Evolutionary conservation across 2,113 vertebrate species (phyloP).

Genomic region (Melanerpes formicivorus): DNA sequence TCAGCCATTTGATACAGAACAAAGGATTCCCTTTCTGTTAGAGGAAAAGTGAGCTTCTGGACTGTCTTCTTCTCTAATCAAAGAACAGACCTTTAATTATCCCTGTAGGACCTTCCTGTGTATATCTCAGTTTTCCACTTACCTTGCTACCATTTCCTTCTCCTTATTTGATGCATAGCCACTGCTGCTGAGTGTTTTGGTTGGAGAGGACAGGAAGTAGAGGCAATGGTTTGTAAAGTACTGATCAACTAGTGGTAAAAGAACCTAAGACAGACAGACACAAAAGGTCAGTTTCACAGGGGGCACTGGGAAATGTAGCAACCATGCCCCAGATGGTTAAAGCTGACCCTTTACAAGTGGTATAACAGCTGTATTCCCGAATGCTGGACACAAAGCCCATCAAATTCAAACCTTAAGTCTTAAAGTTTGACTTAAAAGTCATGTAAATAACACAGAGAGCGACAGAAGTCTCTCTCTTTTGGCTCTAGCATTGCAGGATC

Average conservation of each 20-base stretch:
- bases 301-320: neutral
- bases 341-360: neutral
- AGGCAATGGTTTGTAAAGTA: conserved; percentile 98
- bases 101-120: neutral
- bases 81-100: neutral
- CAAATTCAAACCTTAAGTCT: neutral
- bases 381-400: neutral
- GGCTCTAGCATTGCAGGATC: neutral
- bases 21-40: neutral
- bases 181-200: conserved; percentile 93
- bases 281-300: neutral
- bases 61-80: neutral
- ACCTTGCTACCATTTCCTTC: conserved; percentile 99
- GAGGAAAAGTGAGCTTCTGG: neutral
- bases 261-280: conserved; percentile 82
- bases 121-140: conserved; percentile 42
- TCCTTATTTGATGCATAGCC: conserved; percentile 98
- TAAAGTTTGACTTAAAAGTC: neutral
- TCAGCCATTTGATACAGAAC: neutral
- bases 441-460: neutral
- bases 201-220: conserved; percentile 95
- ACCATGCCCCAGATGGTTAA: neutral
- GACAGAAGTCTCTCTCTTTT: neutral
- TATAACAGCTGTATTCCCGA: neutral
- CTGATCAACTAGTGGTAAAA: conserved; percentile 95